A percentile compares a stretch with the other conserved stretches of the same genome.
Conservation (phyloP, 2,797 vertebrate genomes). For the Lepilemur ruficaudatus region DNA sequence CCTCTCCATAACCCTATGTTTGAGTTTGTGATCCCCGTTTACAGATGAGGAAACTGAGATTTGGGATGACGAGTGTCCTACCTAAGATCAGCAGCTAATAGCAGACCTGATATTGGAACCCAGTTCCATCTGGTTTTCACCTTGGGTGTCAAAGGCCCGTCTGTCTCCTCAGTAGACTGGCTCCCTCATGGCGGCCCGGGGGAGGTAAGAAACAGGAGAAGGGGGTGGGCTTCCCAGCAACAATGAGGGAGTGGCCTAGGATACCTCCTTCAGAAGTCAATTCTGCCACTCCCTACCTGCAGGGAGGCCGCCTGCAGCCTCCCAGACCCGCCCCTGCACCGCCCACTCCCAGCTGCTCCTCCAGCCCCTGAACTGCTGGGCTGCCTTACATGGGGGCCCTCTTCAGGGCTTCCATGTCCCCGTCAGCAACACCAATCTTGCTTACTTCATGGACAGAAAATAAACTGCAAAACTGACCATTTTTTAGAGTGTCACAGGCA, state of each 20-base stretch:
- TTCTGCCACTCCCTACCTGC: background rate
- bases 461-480: background rate
- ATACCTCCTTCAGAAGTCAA: background rate
- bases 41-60: background rate
- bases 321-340: too few relatives aligned
- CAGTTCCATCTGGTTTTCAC: background rate
- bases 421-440: background rate
- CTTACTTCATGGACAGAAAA: constrained; percentile 26
- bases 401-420: background rate
- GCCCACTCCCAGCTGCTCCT: background rate
- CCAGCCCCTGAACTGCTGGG: background rate
- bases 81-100: background rate
- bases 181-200: background rate
- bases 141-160: background rate
- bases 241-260: background rate
- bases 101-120: background rate
- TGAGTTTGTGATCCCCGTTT: background rate
- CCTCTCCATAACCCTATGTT: background rate
- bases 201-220: background rate
- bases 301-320: background rate
- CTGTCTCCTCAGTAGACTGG: background rate
- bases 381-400: background rate
- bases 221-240: background rate
- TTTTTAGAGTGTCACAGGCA: background rate
- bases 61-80: background rate